phyloP scores from a whole-genome alignment of 2,888 invertebrate genomes.

The Dasypolia templi region DNA sequence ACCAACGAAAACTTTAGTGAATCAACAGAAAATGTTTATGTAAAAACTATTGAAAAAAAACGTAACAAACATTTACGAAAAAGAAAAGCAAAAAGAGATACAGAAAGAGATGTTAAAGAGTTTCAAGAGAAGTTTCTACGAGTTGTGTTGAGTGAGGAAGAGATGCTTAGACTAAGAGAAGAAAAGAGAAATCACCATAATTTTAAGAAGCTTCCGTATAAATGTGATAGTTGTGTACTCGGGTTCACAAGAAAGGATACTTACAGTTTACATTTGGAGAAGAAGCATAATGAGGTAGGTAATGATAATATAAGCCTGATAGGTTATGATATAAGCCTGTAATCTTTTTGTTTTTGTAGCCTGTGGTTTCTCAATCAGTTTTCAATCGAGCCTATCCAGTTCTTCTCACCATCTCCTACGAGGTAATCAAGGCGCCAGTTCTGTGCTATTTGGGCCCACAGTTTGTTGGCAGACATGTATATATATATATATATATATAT shows the following conservation, averaged over 20 bases:
- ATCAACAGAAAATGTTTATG: constrained; percentile 9
- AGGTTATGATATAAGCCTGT: too few relatives aligned
- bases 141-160: constrained; percentile 74
- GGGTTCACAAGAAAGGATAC: constrained; percentile 77
- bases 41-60: constrained; percentile 16
- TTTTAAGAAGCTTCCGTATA: constrained; percentile 80
- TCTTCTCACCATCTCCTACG: too few relatives aligned
- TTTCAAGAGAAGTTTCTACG: constrained; percentile 70
- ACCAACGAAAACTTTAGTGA: neutral
- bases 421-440: too few relatives aligned
- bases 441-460: too few relatives aligned
- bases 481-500: too few relatives aligned
- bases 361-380: too few relatives aligned
- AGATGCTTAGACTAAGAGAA: constrained; percentile 75
- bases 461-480: too few relatives aligned
- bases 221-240: constrained; percentile 80
- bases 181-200: constrained; percentile 79
- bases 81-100: constrained; percentile 13
- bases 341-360: too few relatives aligned
- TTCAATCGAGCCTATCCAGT: too few relatives aligned
- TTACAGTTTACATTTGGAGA: constrained; percentile 71
- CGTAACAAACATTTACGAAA: neutral
- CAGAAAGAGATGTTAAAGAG: constrained; percentile 7
- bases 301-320: too few relatives aligned
- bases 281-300: constrained; percentile 75